Evolutionary conservation across 2,888 invertebrate species (phyloP), one percentile per base, ranked within the genome.

Genomic region (Conchocele bisecta): DNA sequence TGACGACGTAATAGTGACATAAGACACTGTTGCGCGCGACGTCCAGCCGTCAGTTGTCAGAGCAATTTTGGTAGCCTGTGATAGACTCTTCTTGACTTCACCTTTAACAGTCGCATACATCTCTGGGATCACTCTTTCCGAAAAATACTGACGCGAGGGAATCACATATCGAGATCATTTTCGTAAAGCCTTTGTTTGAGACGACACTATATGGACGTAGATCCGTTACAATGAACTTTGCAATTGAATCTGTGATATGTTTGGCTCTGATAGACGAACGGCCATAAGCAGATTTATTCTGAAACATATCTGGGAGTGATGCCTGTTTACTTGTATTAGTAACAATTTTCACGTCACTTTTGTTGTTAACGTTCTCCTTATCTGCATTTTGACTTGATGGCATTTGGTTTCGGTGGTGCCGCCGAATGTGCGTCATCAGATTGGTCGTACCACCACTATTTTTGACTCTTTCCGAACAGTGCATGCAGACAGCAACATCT

Each of bases 21-120:
- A 57, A 22, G 65, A 65, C n/a, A 48, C 37, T 11, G 26, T 56
- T 7, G 48, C 65, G 24, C 56, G 22, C 24, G 48, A 48, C 1
- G 57, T 65, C 65, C 57, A 65, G 4, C 37, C 37, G 29, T 65
- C 65, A 28, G 65, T 65, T 6, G 56, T 65, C 13, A 57, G 29
- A 4, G 65, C 48, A 48, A 65, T 57, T 6, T 46, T 44, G 15
- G 22, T 44, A 11, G 66, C 58, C 22, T 3, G 17, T 31, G 66
- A 58, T 44, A 66, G 29, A 66, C 53, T 51, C 1, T 28, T 11
- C n/a, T 58, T 58, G 24, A 66, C 58, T 24, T 41, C 33, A n/a
- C 3, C 9, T 3, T 22, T 53, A 39, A 37, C 37, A 33, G 33
- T 39, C 13, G 50, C 17, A 42, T 66, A 66, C 13, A 66, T 51